These are phyloP conservation scores for Tragelaphus scriptus DNA, from an alignment of 2,113 vertebrate genomes.

Conservation along the genomic window DNA sequence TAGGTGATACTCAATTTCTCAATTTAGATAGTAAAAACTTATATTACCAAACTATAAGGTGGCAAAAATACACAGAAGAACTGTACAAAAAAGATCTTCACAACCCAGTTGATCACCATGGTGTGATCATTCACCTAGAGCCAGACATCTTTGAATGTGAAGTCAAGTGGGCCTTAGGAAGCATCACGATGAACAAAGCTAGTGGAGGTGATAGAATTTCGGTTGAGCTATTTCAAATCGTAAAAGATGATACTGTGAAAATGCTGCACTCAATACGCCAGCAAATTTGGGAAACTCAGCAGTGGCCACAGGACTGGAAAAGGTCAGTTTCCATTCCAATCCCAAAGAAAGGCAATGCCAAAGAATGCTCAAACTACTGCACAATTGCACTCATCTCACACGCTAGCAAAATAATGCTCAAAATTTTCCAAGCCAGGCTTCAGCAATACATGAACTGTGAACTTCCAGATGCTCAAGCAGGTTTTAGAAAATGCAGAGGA, in stretches of 20 bases:
- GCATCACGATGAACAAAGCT: neutral
- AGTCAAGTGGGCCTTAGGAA: neutral
- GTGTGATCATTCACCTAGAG: neutral
- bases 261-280: neutral
- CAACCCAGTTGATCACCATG: neutral
- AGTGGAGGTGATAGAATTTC: neutral
- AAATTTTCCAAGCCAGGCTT: neutral
- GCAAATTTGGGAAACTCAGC: neutral
- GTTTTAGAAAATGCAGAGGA: neutral
- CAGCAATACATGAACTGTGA: neutral
- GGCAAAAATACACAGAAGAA: neutral
- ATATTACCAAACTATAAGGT: neutral
- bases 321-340: neutral
- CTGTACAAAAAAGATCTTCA: neutral
- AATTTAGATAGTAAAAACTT: neutral
- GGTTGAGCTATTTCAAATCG: neutral
- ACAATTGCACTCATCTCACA: neutral
- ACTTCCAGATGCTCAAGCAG: neutral
- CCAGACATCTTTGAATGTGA: neutral
- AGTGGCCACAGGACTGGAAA: neutral
- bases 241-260: neutral
- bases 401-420: neutral
- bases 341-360: neutral
- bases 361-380: neutral
- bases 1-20: neutral